Evolutionary conservation across 2,113 vertebrate species (phyloP), one percentile per base, ranked within the genome.

Genomic region (Stigmatopora nigra): DNA sequence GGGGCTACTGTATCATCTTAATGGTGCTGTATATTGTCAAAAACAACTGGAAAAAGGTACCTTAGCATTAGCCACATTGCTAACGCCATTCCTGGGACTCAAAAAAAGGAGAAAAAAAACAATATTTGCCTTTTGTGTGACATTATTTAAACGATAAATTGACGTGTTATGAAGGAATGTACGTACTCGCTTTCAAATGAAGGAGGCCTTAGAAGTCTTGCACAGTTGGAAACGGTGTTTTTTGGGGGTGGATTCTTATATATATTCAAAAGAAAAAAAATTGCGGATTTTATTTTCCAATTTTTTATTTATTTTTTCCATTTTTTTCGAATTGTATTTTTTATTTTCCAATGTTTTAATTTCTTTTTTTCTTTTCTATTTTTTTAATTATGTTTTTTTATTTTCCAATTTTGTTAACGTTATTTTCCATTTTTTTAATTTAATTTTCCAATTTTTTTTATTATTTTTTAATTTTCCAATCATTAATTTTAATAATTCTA

Each of bases 71-170:
- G 76, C 51, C 61, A 67, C 10, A 68, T 74, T 41, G 61, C n/a
- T 69, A 15, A 56, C 13, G 60, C 3, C 12, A 20, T 14, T 14
- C 17, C 14, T 56, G 53, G 36, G 58, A 60, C 56, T 19, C 35
- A 5, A 19, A 31, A 5, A 8, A 56, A n/a, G n/a, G n/a, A n/a
- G n/a, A n/a, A 73, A 64, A 68, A 65, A 0, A 56, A 73, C 46
- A 69, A 72, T 65, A 65, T 72, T 84, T 87, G 84, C 78, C 87
- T 88, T 88, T 88, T 3, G 79, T 84, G 88, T 86, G 11, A 77
- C 82, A 78, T 82, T 80, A 90, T 91, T 90, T 90, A 61, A 90
- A 89, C 81, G 77, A 76, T 71, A 64, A 84, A 72, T 81, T 69
- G 82, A 82, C 81, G 79, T 71, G 78, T 78, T 61, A 55, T 58